These are phyloP conservation scores for Atrina japonica DNA, from an alignment of 2,888 invertebrate species.

Conservation along the genomic window DNA sequence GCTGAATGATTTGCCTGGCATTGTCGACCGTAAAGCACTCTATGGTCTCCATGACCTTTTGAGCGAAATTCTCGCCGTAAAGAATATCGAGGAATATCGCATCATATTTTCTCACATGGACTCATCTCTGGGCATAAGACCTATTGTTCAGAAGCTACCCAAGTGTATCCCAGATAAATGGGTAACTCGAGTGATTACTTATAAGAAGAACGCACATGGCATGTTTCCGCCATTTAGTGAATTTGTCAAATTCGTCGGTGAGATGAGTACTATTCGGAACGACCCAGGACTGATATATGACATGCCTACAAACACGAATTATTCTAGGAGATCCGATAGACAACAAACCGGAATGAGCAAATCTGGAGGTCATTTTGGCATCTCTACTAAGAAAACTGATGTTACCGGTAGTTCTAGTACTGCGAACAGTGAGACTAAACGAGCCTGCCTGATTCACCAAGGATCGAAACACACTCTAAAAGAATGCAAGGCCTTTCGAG, in stretches of 20 bases:
- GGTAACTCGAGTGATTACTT: slow-evolving; percentile 17
- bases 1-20: slow-evolving; percentile 14
- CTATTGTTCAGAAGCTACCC: slow-evolving; percentile 20
- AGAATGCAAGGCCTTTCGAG: slow-evolving; percentile 14
- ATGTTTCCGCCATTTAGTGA: slow-evolving; percentile 19
- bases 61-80: slow-evolving; percentile 14
- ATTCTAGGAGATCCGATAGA: background rate
- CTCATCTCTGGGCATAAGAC: slow-evolving; percentile 20
- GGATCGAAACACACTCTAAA: slow-evolving; percentile 16
- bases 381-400: too few species aligned
- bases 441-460: slow-evolving; percentile 22
- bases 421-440: background rate
- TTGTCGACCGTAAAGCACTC: slow-evolving; percentile 6
- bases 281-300: slow-evolving; percentile 14
- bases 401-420: too few species aligned
- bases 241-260: slow-evolving; percentile 8
- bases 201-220: slow-evolving; percentile 7
- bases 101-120: slow-evolving; percentile 18
- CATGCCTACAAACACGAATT: background rate
- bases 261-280: slow-evolving; percentile 27
- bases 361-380: slow-evolving; percentile 10
- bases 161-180: slow-evolving; percentile 20
- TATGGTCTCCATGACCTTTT: slow-evolving; percentile 11
- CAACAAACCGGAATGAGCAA: background rate
- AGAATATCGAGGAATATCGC: background rate